phyloP scores from a whole-genome alignment of 2,797 vertebrate genomes.

The Philypnodon macrostomus region DNA sequence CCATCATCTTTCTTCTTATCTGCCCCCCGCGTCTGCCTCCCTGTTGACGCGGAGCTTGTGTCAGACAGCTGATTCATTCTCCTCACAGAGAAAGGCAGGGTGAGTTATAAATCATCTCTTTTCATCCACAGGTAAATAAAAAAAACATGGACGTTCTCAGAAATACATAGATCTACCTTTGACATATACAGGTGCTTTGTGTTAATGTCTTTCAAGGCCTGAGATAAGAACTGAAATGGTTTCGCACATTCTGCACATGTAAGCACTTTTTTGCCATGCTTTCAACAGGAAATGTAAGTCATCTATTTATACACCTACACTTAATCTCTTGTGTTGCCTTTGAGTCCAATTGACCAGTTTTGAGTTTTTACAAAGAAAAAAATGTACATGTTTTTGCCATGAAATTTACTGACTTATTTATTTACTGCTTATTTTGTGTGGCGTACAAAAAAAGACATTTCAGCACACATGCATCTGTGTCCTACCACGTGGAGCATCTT shows the following conservation, averaged over 20 bases:
- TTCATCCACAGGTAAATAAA: slow-evolving; percentile 83
- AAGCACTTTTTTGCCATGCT: slow-evolving; percentile 17
- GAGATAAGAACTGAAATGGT: slow-evolving; percentile 51
- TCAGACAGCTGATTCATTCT: slow-evolving; percentile 88
- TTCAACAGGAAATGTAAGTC: slow-evolving; percentile 5
- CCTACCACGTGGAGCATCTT: too few species aligned
- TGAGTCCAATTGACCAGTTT: neutral
- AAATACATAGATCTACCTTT: slow-evolving; percentile 61
- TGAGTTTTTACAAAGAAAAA: neutral
- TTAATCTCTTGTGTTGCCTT: neutral
- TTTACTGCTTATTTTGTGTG: too few species aligned
- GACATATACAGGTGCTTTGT: slow-evolving; percentile 67
- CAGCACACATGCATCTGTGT: too few species aligned
- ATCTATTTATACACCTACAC: too few species aligned
- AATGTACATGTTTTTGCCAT: too few species aligned
- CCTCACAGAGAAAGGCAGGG: slow-evolving; percentile 34
- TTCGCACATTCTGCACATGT: slow-evolving; percentile 31
- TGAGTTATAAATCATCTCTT: slow-evolving; percentile 83
- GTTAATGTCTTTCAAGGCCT: slow-evolving; percentile 65
- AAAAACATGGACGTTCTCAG: slow-evolving; percentile 69
- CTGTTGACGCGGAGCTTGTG: slow-evolving; percentile 75
- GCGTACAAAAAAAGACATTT: too few species aligned
- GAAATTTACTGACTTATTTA: too few species aligned
- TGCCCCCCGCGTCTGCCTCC: slow-evolving; percentile 59
- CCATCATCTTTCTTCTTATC: slow-evolving; percentile 53